Conservation (phyloP, 2,888 invertebrate genomes). For the Willowsia nigromaculata region DNA sequence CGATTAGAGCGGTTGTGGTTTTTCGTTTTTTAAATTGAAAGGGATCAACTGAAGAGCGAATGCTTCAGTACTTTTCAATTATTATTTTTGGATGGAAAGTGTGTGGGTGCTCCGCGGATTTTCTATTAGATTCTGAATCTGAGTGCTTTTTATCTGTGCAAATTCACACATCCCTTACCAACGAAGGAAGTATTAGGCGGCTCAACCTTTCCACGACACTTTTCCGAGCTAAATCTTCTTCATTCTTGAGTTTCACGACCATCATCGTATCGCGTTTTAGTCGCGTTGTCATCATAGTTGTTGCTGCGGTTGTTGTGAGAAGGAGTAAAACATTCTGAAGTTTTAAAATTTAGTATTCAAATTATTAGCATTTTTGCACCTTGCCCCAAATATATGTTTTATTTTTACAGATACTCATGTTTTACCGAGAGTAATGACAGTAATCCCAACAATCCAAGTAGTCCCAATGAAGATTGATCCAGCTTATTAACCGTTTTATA, state of each 20-base stretch:
- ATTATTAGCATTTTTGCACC: too few species aligned
- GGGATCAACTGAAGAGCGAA: neutral
- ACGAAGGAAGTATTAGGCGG: conserved; percentile 70
- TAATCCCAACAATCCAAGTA: conserved; percentile 76
- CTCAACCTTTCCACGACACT: conserved; percentile 64
- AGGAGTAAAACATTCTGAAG: conserved; percentile 73
- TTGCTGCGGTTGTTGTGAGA: conserved; percentile 67
- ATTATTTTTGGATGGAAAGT: neutral
- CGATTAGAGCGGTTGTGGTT: neutral
- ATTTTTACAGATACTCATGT: too few species aligned
- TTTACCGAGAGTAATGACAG: conserved; percentile 74
- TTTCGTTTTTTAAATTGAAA: neutral
- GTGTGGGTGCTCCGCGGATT: neutral
- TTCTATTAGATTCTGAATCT: neutral
- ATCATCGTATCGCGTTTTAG: conserved; percentile 48
- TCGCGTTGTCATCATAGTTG: conserved; percentile 33
- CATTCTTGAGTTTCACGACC: conserved; percentile 44
- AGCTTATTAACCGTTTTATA: conserved; percentile 72
- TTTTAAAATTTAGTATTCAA: neutral
- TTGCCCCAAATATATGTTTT: too few species aligned
- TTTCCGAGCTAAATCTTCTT: neutral
- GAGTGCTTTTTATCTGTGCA: neutral
- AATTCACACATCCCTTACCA: conserved; percentile 50
- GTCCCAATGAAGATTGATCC: conserved; percentile 73
- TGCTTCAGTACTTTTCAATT: neutral